Evolutionary conservation across 2,113 vertebrate species (phyloP), one percentile per base, ranked within the genome.

Genomic region (Pholis gunnellus): DNA sequence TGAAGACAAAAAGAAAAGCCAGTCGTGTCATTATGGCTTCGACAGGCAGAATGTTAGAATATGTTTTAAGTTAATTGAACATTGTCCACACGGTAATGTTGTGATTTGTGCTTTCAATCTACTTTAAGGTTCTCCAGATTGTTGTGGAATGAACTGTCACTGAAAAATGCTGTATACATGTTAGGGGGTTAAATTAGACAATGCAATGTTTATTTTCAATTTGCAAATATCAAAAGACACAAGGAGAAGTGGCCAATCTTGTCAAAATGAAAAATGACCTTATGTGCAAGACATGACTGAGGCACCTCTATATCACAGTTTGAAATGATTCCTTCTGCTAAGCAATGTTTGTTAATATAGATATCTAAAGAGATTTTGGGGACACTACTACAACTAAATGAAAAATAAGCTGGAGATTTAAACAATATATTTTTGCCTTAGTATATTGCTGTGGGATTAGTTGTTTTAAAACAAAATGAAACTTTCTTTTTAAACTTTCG

Each of bases 1-100:
- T 63, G 74, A 70, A 60, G 66, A 54, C 29, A 68, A 68, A 77
- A 75, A 50, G 9, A 27, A 34, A 68, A 61, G 56, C n/a, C 57
- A 36, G 46, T 29, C 0, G 75, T 46, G 67, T 57, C 59, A 71
- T 70, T 79, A 31, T 36, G 78, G 69, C 60, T 79, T n/a, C 40
- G 50, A 79, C 15, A 27, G 11, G 54, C 63, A 34, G 14, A 38
- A 52, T 57, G 79, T 73, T 52, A 65, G 60, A 68, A 86, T 36
- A 54, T 5, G 1, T 52, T 70, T 40, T 4, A 56, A 72, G 56
- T 60, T 72, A 78, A 83, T 59, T 78, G 77, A 34, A 79, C 10
- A 70, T 5, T 48, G 29, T 54, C 31, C 7, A 7, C 9, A 11
- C 17, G 6, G 56, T 38, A 10, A 63, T 70, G 60, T 14, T 36